Evolutionary conservation across 2,797 vertebrate genomes (phyloP), one percentile per base, ranked within the genome.

Genomic region (Gobionotothen gibberifrons): DNA sequence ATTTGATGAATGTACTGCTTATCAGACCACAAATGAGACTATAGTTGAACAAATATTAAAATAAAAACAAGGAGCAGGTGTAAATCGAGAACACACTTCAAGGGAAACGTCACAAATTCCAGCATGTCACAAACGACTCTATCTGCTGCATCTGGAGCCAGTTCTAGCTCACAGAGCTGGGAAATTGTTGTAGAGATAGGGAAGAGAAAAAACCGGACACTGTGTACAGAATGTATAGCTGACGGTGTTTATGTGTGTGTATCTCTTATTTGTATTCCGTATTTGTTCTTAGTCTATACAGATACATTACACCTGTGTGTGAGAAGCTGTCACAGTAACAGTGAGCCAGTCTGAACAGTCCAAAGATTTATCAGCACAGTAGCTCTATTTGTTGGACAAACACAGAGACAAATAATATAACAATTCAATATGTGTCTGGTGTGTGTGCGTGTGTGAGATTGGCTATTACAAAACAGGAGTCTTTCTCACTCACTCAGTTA

Each of bases 381-480:
- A 32, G 39, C 47, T 49, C 44, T 48, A 43, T 61, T 59, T 72
- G 57, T 53, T 53, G n/a, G 42, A 68, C 51, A 61, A 55, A 79
- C 32, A 60, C 44, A 46, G 14, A 5, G 5, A 54, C 64, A 63
- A 74, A 70, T 65, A 78, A 74, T 69, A 76, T 60, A 62, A 68
- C 39, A 65, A 16, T 59, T 59, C 3, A 9, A 15, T 68, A 36
- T 81, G 61, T 74, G 40, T 58, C 44, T 39, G 67, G 53, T 47
- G 22, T 56, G 49, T 66, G 49, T 32, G 44, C 57, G n/a, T 63
- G 53, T 59, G 46, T 57, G 47, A 22, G 43, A 67, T 47, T 46
- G 40, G 46, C 73, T 56, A 55, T 66, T 83, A 78, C 70, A 78
- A 84, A 83, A 72, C 26, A 72, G 21, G 58, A 53, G 44, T 59